Evolutionary conservation across 92 coral and sea anemone species (phyloP), one percentile per base, ranked within the genome.

Genomic region (Bergia puertoricense): DNA sequence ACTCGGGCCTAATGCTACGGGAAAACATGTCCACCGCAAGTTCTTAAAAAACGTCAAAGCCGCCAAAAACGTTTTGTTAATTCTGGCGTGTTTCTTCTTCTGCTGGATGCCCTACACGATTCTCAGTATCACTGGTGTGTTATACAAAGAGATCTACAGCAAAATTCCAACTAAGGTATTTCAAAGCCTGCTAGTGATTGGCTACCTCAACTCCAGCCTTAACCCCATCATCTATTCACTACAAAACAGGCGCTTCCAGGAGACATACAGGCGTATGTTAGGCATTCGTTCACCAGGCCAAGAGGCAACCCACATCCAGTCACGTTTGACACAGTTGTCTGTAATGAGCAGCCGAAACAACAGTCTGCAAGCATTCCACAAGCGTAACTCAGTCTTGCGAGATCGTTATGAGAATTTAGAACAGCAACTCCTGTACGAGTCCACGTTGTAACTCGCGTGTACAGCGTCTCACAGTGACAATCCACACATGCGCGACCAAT

Each of bases 81-180:
- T 95, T 10, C 96, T 91, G 37, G 91, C 96, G 41, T 85, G 94
- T 13, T 95, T 93, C 85, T 92, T 95, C 15, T 69, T 95, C 69
- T 95, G 98, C 39, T 95, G 98, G 98, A 93, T 95, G 90, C 98
- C 98, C 0, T 91, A 90, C 83, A 95, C 96, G 1, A 44, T 86
- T 5, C 79, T 92, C 36, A 95, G 96, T 51, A 83, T 95, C 39
- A 86, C 85, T 2, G 81, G 88, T 8, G 81, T 65, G 4, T 42
- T 94, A 7, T 1, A 45, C 51, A 76, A 42, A 39, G 80, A 40
- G 22, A 6, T 10, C 66, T 84, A 69, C 75, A 11, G 14, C 4
- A 45, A 37, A 39, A 71, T 84, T 79, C 74, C 87, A 38, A 0
- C 1, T 0, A 13, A 46, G 3, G 46, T 72, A 11, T 84, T 13